These are phyloP conservation scores for Leucozona laternaria DNA, from an alignment of 2,888 invertebrate genomes.

Conservation along the genomic window DNA sequence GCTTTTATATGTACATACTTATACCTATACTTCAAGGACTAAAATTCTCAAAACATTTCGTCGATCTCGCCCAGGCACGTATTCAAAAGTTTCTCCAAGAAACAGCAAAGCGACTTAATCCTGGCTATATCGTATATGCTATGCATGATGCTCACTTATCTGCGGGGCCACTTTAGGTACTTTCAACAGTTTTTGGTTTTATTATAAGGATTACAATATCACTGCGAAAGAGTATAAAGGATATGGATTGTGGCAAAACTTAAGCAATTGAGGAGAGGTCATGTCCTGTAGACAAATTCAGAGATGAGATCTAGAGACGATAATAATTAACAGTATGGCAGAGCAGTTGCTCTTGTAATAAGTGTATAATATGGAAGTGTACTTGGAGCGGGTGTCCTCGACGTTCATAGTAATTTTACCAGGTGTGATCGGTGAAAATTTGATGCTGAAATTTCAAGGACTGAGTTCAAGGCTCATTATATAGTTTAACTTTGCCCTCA, in stretches of 20 bases:
- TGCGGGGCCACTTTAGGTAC: neutral
- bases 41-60: neutral
- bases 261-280: slow-evolving; percentile 37
- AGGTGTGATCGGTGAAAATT: slow-evolving; percentile 28
- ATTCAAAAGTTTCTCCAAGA: slow-evolving; percentile 15
- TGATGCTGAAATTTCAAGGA: slow-evolving; percentile 10
- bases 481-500: slow-evolving; percentile 24
- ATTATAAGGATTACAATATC: slow-evolving; percentile 28
- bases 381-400: neutral
- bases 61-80: slow-evolving; percentile 6
- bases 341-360: neutral
- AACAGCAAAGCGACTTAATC: slow-evolving; percentile 3
- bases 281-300: slow-evolving; percentile 27
- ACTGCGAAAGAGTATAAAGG: neutral
- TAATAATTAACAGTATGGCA: slow-evolving; percentile 27
- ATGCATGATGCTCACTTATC: slow-evolving; percentile 9
- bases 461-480: neutral
- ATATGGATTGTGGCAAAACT: slow-evolving; percentile 38
- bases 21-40: neutral
- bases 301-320: slow-evolving; percentile 15
- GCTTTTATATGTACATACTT: neutral
- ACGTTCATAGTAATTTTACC: neutral
- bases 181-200: slow-evolving; percentile 18
- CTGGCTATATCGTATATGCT: neutral
- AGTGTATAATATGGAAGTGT: neutral